These are phyloP conservation scores for Drosophila maculinotata DNA, from an alignment of 2,888 invertebrate species.

Conservation along the genomic window DNA sequence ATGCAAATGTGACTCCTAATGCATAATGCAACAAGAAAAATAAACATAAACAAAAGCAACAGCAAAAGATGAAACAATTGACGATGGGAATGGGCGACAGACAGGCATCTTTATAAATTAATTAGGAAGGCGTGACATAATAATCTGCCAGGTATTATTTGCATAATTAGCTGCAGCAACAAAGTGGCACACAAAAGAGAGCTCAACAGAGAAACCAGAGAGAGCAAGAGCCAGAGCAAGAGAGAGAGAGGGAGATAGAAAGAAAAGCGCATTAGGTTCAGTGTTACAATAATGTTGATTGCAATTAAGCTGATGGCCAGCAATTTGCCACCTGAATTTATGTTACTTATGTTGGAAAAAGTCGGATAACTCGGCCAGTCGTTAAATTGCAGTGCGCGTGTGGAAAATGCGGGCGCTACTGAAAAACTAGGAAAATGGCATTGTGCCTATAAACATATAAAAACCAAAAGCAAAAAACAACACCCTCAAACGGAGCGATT, in stretches of 20 bases:
- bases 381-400: conserved; percentile 37
- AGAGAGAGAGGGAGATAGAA: neutral
- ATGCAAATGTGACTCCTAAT: conserved; percentile 58
- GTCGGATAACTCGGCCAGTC: conserved; percentile 32
- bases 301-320: conserved; percentile 50
- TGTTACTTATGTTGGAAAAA: conserved; percentile 40
- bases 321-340: conserved; percentile 47
- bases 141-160: conserved; percentile 52
- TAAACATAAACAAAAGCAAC: neutral
- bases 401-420: conserved; percentile 32
- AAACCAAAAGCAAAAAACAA: conserved; percentile 18
- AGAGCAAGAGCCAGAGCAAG: neutral
- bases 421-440: conserved; percentile 31
- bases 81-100: conserved; percentile 41
- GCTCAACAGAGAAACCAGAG: neutral
- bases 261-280: conserved; percentile 21
- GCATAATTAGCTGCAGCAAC: conserved; percentile 51
- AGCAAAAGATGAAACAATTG: conserved; percentile 34
- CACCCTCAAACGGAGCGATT: neutral
- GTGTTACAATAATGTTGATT: conserved; percentile 28
- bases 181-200: conserved; percentile 32
- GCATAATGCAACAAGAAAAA: conserved; percentile 33
- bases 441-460: conserved; percentile 24
- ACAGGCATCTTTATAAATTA: conserved; percentile 59
- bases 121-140: conserved; percentile 78